Evolutionary conservation across 2,888 invertebrate species (phyloP).

Genomic region (Theristus sp.): DNA sequence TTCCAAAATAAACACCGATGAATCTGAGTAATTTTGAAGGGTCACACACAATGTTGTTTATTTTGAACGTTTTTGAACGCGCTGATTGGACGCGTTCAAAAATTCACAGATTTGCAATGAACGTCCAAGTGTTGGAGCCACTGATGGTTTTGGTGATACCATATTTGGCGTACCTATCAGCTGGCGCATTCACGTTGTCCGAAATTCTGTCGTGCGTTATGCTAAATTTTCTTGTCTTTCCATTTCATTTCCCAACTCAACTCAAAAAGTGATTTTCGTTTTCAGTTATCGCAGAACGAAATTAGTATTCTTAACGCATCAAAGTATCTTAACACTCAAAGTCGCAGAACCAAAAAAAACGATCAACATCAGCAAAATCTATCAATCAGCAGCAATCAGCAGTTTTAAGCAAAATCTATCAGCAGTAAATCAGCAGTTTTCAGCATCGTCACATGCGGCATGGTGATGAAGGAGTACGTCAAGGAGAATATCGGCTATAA

Average conservation of each 20-base stretch:
- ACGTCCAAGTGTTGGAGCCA: not conserved
- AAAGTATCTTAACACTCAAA: too few species aligned
- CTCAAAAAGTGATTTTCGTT: too few species aligned
- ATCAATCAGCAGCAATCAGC: too few species aligned
- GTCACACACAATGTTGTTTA: too few species aligned
- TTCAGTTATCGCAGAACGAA: not conserved
- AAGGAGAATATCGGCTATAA: not conserved
- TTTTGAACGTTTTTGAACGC: too few species aligned
- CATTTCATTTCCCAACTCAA: too few species aligned
- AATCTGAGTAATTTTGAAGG: too few species aligned
- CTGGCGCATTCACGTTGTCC: not conserved
- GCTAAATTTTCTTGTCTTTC: not conserved
- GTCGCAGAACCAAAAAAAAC: too few species aligned
- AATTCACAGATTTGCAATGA: not conserved
- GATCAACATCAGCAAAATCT: too few species aligned
- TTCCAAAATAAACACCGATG: too few species aligned
- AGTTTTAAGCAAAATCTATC: too few species aligned
- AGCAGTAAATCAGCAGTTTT: not conserved
- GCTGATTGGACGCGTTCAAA: not conserved
- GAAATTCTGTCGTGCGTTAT: not conserved
- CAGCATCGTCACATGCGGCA: constrained; percentile 93
- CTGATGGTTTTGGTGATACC: not conserved
- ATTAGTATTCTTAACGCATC: not conserved
- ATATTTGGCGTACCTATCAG: not conserved
- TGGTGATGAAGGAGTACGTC: constrained; percentile 50